A percentile compares a stretch with the other conserved stretches of the same genome.
Conservation (phyloP, 2,113 vertebrate species). For the Xiphias gladius region DNA sequence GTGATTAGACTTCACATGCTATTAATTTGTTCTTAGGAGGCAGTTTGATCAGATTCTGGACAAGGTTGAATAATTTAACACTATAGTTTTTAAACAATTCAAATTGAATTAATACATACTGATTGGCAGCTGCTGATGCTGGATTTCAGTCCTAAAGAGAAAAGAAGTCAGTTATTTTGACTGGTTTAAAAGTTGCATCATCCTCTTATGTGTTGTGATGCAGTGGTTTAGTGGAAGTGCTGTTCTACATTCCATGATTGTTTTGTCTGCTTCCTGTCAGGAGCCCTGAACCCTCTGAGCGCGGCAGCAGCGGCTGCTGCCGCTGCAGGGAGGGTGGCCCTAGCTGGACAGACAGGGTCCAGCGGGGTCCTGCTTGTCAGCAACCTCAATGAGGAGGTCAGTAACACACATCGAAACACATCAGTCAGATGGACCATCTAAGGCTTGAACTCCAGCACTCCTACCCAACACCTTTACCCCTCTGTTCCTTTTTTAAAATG, state of each 20-base stretch:
- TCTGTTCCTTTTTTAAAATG: conserved; percentile 4
- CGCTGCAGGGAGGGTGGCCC: conserved; percentile 93
- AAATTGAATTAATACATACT: background rate
- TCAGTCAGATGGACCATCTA: conserved; percentile 26
- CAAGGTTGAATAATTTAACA: background rate
- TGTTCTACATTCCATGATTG: conserved; percentile 54
- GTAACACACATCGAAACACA: conserved; percentile 69
- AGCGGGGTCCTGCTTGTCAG: conserved; percentile 96
- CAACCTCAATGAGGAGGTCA: conserved; percentile 99
- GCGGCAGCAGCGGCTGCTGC: conserved; percentile 95
- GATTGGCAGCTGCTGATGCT: background rate
- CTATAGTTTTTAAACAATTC: too few species aligned
- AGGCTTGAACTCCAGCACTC: conserved; percentile 17
- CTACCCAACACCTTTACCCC: conserved; percentile 27
- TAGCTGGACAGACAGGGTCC: conserved; percentile 91
- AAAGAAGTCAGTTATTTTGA: background rate
- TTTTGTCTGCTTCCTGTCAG: conserved; percentile 84
- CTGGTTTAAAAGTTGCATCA: background rate
- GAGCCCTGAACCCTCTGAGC: conserved; percentile 94
- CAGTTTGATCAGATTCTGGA: background rate
- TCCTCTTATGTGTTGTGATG: background rate
- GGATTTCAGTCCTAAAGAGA: background rate
- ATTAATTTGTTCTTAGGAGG: background rate
- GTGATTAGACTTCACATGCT: background rate
- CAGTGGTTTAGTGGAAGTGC: background rate